Evolutionary conservation across 2,888 invertebrate species (phyloP).

Genomic region (Mesorhabditis sp.): DNA sequence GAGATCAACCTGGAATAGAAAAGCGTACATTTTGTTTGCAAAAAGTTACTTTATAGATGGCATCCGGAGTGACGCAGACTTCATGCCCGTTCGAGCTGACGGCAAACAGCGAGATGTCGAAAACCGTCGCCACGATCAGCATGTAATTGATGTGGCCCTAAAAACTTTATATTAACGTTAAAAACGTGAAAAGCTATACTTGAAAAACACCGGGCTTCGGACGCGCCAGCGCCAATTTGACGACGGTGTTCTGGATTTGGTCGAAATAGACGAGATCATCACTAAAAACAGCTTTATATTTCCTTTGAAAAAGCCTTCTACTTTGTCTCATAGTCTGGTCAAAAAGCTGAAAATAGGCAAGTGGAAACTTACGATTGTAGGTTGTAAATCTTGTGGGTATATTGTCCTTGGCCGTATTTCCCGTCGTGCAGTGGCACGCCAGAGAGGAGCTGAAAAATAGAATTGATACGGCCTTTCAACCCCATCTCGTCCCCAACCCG

Average conservation of each 20-base stretch:
- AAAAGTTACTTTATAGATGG: conserved; percentile 73
- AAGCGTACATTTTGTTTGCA: neutral
- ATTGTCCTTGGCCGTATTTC: conserved; percentile 88
- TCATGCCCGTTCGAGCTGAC: conserved; percentile 15
- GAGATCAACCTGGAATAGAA: conserved; percentile 35
- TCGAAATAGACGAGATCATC: conserved; percentile 93
- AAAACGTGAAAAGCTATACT: conserved; percentile 10
- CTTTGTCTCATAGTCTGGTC: conserved; percentile 6
- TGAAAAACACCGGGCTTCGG: conserved; percentile 69
- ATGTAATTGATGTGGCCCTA: conserved; percentile 78
- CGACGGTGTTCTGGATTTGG: conserved; percentile 86
- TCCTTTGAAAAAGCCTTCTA: neutral
- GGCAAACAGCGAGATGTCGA: conserved; percentile 76
- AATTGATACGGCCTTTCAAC: no score
- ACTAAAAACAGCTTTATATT: conserved; percentile 59
- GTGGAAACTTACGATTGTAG: conserved; percentile 47
- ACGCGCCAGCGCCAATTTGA: conserved; percentile 80
- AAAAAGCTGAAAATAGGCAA: no score
- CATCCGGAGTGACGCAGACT: conserved; percentile 21
- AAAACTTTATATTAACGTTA: conserved; percentile 12
- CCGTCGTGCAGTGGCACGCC: conserved; percentile 82
- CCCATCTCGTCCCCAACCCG: no score
- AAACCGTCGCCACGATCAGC: conserved; percentile 85
- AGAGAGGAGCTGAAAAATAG: conserved; percentile 92
- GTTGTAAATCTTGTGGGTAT: conserved; percentile 99